phyloP scores from a whole-genome alignment of 2,113 vertebrate species.

The Dendropsophus ebraccatus region DNA sequence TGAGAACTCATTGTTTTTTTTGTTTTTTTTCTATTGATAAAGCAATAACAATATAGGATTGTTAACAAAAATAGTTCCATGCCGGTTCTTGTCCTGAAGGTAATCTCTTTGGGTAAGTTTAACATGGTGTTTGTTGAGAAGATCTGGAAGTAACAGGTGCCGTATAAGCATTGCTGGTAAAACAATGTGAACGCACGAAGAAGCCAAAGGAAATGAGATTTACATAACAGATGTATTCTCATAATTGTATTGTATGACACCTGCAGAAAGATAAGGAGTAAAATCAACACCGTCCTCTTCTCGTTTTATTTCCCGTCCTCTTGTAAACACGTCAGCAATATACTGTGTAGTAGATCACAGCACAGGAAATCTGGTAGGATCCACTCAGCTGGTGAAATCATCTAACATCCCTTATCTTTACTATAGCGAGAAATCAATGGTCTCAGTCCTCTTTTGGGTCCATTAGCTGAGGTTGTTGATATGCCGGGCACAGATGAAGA shows the following conservation, averaged over 20 bases:
- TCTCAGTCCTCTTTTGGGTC: slow-evolving; percentile 4
- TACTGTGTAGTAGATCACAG: not conserved
- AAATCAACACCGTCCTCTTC: not conserved
- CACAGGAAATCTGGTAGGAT: not conserved
- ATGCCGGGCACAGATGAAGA: slow-evolving; percentile 58
- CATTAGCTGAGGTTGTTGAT: slow-evolving; percentile 27
- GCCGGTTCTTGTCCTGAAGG: too few species aligned
- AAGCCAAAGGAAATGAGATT: too few species aligned
- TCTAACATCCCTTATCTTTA: slow-evolving; percentile 31
- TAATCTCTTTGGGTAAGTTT: too few species aligned
- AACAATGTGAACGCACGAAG: too few species aligned
- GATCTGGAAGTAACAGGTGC: not conserved
- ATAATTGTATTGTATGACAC: too few species aligned
- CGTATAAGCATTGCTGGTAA: too few species aligned
- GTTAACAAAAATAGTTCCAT: not conserved
- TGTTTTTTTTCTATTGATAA: too few species aligned
- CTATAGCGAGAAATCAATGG: slow-evolving; percentile 39
- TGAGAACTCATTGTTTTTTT: too few species aligned
- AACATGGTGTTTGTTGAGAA: not conserved
- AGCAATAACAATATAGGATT: too few species aligned
- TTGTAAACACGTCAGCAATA: not conserved
- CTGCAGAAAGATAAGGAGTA: too few species aligned
- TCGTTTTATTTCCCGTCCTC: not conserved
- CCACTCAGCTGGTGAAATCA: slow-evolving; percentile 1
- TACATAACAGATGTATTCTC: too few species aligned